A percentile compares a stretch with the other conserved stretches of the same genome.
phyloP scores from a whole-genome alignment of 2,113 vertebrate genomes.

The Globicephala melas region DNA sequence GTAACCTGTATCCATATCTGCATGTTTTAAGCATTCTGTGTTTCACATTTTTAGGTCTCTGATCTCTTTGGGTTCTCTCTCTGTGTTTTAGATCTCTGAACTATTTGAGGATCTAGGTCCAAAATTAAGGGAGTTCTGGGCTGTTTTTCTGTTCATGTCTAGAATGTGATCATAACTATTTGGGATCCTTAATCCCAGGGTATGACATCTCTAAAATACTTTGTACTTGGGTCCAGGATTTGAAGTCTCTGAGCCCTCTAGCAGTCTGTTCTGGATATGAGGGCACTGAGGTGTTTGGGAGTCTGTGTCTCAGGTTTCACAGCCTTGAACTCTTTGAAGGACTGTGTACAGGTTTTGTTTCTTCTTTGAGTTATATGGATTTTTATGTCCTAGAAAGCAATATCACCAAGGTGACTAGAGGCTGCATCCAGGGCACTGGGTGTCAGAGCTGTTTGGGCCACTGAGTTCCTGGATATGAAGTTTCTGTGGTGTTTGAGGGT shows the following conservation, averaged over 20 bases:
- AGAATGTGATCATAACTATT: background rate
- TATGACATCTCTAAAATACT: background rate
- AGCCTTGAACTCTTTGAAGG: background rate
- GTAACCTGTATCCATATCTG: background rate
- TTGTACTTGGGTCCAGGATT: background rate
- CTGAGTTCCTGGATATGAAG: background rate
- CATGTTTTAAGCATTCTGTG: background rate
- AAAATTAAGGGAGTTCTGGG: background rate
- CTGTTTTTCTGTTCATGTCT: background rate
- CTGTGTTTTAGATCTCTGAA: background rate
- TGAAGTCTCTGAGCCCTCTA: background rate
- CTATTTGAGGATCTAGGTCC: background rate
- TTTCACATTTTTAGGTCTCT: background rate
- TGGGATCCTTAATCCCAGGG: background rate
- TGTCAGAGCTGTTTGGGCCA: background rate
- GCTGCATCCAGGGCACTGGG: background rate
- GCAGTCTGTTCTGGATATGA: background rate
- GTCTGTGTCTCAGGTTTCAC: background rate
- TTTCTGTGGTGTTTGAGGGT: background rate
- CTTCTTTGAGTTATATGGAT: background rate
- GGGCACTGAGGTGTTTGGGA: background rate
- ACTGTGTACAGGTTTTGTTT: background rate
- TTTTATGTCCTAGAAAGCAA: background rate
- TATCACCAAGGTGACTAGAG: background rate
- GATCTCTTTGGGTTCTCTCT: background rate